Percentiles rank a stretch among this genome's conserved stretches.
phyloP scores from a whole-genome alignment of 2,797 vertebrate genomes.

The Pseudopleuronectes americanus region DNA sequence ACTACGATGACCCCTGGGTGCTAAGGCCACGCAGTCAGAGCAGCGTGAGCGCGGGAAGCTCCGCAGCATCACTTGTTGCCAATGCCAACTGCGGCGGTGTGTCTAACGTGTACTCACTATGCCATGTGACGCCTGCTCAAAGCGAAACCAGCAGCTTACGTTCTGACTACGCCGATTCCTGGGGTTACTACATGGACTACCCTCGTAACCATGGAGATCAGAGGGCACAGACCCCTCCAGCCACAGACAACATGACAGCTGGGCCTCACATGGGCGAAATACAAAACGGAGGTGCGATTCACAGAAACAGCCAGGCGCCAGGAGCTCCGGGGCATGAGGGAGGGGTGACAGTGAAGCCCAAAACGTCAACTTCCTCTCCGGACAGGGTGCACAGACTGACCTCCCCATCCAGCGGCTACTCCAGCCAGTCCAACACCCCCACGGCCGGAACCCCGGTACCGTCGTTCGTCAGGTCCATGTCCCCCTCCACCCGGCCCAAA shows the following conservation, averaged over 20 bases:
- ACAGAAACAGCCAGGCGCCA: conserved; percentile 70
- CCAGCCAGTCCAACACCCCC: conserved; percentile 98
- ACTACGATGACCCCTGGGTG: conserved; percentile 96
- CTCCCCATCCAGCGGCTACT: conserved; percentile 97
- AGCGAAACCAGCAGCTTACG: conserved; percentile 96
- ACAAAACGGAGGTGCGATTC: conserved; percentile 72
- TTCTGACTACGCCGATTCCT: conserved; percentile 94
- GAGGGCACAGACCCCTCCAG: conserved; percentile 71
- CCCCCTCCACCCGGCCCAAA: conserved; percentile 89
- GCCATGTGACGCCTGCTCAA: conserved; percentile 91
- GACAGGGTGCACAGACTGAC: conserved; percentile 94
- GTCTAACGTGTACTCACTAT: conserved; percentile 89
- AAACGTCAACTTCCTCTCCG: conserved; percentile 84
- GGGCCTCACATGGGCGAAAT: conserved; percentile 70
- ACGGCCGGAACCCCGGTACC: conserved; percentile 96
- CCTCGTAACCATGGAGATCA: conserved; percentile 82
- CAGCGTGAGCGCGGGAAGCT: conserved; percentile 89
- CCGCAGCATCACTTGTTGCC: conserved; percentile 85
- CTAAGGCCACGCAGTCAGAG: conserved; percentile 93
- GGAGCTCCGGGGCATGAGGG: conserved; percentile 70
- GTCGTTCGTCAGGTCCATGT: conserved; percentile 86
- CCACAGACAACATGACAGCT: conserved; percentile 49
- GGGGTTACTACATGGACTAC: conserved; percentile 93
- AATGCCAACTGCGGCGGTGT: conserved; percentile 64
- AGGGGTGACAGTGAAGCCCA: conserved; percentile 79